Evolutionary conservation across 2,888 invertebrate species (phyloP).

Genomic region (Dendrolimus pini): DNA sequence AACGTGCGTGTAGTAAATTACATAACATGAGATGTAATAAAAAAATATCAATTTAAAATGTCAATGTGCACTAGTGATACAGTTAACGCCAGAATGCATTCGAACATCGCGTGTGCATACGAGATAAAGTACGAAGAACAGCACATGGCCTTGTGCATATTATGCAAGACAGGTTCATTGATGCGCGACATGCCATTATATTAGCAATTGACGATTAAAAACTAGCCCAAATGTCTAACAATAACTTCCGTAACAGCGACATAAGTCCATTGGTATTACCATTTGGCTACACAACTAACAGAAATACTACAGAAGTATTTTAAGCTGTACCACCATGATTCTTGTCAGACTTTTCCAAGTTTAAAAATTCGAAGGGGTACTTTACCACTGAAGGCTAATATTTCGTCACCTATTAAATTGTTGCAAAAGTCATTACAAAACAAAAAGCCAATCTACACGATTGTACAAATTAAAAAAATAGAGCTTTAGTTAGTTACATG

Average conservation of each 20-base stretch:
- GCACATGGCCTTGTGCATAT: not conserved
- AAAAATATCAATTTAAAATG: not conserved
- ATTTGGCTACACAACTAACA: too few species aligned
- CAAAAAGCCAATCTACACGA: too few species aligned
- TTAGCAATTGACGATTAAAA: not conserved
- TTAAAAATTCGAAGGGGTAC: too few species aligned
- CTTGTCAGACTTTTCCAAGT: too few species aligned
- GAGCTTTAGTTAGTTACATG: too few species aligned
- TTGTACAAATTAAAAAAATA: too few species aligned
- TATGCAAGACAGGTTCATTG: slow-evolving; percentile 4
- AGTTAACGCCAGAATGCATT: not conserved
- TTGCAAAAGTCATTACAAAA: too few species aligned
- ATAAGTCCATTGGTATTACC: too few species aligned
- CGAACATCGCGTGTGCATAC: not conserved
- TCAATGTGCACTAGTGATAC: not conserved
- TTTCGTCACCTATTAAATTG: too few species aligned
- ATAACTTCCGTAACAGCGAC: not conserved
- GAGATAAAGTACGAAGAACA: not conserved
- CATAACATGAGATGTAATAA: not conserved
- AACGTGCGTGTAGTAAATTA: not conserved
- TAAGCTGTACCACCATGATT: too few species aligned
- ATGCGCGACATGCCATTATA: not conserved
- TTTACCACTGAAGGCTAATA: too few species aligned
- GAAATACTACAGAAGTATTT: too few species aligned
- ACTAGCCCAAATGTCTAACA: not conserved